These are phyloP conservation scores for Holcopasites calliopsidis DNA, from an alignment of 1,140 invertebrate genomes.

Conservation along the genomic window DNA sequence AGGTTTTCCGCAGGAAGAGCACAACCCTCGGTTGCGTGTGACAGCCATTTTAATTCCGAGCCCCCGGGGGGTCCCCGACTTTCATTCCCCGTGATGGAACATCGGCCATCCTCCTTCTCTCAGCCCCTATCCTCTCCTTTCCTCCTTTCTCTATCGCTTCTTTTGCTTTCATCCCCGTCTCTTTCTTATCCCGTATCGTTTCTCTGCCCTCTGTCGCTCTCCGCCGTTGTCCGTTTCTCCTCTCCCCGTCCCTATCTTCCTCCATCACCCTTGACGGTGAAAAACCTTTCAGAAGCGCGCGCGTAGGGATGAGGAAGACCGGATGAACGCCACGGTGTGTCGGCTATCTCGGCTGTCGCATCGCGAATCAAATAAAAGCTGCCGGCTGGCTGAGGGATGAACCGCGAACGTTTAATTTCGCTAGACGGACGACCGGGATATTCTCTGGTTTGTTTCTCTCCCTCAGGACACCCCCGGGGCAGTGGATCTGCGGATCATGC, in stretches of 20 bases:
- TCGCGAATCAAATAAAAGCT: slow-evolving; percentile 50
- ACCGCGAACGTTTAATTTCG: slow-evolving; percentile 43
- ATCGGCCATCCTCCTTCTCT: slow-evolving; percentile 42
- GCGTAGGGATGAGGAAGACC: slow-evolving; percentile 23
- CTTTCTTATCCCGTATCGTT: slow-evolving; percentile 5
- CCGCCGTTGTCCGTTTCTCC: too few species aligned
- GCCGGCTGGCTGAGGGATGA: slow-evolving; percentile 36
- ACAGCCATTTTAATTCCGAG: slow-evolving; percentile 67
- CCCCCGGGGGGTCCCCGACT: slow-evolving; percentile 62
- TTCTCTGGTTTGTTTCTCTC: not conserved
- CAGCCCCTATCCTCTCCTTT: slow-evolving; percentile 3
- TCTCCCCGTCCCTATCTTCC: slow-evolving; percentile 10
- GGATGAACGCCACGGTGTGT: slow-evolving; percentile 58
- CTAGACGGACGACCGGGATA: not conserved
- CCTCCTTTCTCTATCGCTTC: slow-evolving; percentile 15
- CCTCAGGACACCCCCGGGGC: not conserved
- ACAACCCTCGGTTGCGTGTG: slow-evolving; percentile 66
- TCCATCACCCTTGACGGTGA: slow-evolving; percentile 15
- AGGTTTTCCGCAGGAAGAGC: slow-evolving; percentile 66
- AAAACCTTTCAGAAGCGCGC: slow-evolving; percentile 57
- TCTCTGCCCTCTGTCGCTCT: not conserved
- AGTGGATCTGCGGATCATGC: not conserved
- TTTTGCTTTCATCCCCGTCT: not conserved
- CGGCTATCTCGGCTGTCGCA: slow-evolving; percentile 58
- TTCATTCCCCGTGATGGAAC: slow-evolving; percentile 66